Percentiles rank a stretch among this genome's conserved stretches.
Evolutionary conservation across 2,797 vertebrate species (phyloP).

Genomic region (Hydrophis major): DNA sequence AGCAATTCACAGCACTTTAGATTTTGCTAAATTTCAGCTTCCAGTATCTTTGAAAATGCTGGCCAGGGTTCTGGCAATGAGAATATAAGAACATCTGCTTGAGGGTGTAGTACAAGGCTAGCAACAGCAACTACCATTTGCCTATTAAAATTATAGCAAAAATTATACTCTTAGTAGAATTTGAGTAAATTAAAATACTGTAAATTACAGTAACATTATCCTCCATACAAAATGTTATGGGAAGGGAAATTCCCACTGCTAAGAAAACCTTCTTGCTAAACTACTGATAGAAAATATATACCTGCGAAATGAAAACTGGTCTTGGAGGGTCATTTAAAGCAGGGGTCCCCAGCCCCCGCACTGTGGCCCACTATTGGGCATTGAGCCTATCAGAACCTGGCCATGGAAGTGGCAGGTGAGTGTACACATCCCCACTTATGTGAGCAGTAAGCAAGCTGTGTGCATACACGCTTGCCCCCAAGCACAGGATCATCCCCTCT

Average conservation of each 20-base stretch:
- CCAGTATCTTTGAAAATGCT: not conserved
- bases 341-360: not conserved
- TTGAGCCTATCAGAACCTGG: not conserved
- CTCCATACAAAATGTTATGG: not conserved
- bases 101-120: not conserved
- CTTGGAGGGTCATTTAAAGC: not conserved
- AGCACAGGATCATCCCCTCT: not conserved
- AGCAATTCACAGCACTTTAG: no score
- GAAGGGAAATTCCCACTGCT: not conserved
- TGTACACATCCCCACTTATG: fast-evolving
- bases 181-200: not conserved
- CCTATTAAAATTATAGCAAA: not conserved
- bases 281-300: no score
- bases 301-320: not conserved
- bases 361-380: no score
- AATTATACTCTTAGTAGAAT: not conserved
- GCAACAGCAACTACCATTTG: no score
- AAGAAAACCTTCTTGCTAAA: not conserved
- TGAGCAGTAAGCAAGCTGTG: not conserved
- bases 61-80: not conserved
- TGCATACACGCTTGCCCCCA: not conserved
- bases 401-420: not conserved
- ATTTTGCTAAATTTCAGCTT: not conserved
- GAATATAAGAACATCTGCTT: not conserved
- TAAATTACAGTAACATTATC: not conserved